Evolutionary conservation across 2,113 vertebrate species (phyloP).

Genomic region (Brachypteracias leptosomus): DNA sequence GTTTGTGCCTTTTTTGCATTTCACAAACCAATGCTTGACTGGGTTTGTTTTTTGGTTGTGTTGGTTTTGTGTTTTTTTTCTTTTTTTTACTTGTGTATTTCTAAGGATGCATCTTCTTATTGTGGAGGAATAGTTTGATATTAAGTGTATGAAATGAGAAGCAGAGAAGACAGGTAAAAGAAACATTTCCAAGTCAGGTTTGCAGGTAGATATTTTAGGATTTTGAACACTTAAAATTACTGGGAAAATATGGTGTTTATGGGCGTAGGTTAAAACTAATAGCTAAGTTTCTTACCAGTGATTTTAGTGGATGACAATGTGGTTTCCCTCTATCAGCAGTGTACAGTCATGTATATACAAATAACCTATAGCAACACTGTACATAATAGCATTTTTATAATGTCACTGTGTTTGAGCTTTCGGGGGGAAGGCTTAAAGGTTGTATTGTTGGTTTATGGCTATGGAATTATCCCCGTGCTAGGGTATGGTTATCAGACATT

Average conservation of each 20-base stretch:
- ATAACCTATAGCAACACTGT: not conserved
- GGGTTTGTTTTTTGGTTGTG: not conserved
- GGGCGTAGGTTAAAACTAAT: not conserved
- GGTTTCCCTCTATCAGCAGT: not conserved
- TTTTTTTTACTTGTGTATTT: not conserved
- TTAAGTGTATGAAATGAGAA: not conserved
- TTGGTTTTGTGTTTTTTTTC: too few relatives aligned
- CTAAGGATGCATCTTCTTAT: not conserved
- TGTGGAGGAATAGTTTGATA: not conserved
- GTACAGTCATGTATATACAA: not conserved
- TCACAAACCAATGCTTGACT: not conserved
- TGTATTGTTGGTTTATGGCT: conserved; percentile 61
- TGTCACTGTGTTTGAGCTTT: conserved; percentile 51
- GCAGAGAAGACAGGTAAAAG: not conserved
- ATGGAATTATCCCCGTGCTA: conserved; percentile 68
- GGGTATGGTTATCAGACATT: conserved; percentile 76
- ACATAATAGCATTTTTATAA: conserved; percentile 46
- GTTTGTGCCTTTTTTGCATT: not conserved
- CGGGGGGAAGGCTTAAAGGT: conserved; percentile 72
- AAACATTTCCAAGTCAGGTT: not conserved
- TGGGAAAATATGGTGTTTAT: not conserved
- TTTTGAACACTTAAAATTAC: not conserved
- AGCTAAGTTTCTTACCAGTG: not conserved
- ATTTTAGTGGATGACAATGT: not conserved
- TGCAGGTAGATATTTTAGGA: not conserved